phyloP scores from a whole-genome alignment of 2,797 vertebrate genomes.

The Dermochelys coriacea region DNA sequence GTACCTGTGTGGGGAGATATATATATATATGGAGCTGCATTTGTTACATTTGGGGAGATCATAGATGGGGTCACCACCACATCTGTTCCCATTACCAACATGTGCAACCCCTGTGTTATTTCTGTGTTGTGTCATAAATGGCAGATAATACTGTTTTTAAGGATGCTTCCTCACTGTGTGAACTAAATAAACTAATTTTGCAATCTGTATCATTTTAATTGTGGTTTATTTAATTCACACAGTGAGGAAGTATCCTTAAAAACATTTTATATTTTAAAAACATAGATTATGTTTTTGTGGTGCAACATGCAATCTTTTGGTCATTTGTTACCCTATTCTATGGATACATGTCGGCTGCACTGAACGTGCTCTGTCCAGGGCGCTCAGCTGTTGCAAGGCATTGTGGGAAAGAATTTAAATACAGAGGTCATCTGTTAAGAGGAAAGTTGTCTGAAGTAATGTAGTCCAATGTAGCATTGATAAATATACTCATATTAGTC shows the following conservation, averaged over 20 bases:
- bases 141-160: not conserved
- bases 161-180: slow-evolving; percentile 25
- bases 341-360: not conserved
- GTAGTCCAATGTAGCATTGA: not conserved
- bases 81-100: not conserved
- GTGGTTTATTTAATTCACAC: not conserved
- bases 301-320: not conserved
- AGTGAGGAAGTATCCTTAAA: not conserved
- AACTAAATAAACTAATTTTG: not conserved
- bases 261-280: not conserved
- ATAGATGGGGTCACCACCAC: not conserved
- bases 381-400: not conserved
- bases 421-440: not conserved
- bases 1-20: not conserved
- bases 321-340: not conserved
- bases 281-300: not conserved
- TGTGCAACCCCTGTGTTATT: not conserved
- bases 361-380: not conserved
- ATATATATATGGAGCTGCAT: not conserved
- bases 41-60: not conserved
- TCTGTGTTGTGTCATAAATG: not conserved
- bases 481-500: not conserved
- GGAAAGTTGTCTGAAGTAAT: not conserved
- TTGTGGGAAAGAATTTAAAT: not conserved
- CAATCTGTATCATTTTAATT: not conserved